Evolutionary conservation across 2,797 vertebrate species (phyloP).

Genomic region (Limosa lapponica): DNA sequence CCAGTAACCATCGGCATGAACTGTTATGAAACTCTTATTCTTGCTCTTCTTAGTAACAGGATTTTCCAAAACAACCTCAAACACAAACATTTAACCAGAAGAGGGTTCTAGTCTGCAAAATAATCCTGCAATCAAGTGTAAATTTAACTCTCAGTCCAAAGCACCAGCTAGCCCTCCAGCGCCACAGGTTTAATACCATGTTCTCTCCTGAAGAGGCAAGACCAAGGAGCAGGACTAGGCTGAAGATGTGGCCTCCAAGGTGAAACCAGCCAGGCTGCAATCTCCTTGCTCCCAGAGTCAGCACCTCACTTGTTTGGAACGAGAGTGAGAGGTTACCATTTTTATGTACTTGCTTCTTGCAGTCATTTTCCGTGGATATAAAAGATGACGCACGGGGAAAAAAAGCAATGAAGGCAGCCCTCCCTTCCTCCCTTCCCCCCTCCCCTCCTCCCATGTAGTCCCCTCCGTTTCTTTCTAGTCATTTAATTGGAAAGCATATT

Average conservation of each 20-base stretch:
- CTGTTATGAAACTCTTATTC: not conserved
- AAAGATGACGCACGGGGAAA: not conserved
- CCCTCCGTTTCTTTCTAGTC: not conserved
- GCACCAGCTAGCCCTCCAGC: not conserved
- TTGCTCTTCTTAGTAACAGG: not conserved
- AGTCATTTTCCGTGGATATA: not conserved
- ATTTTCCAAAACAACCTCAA: conserved; percentile 10
- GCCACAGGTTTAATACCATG: not conserved
- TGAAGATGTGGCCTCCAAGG: not conserved
- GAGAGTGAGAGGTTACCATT: not conserved
- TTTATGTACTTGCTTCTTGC: not conserved
- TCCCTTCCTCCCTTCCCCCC: not conserved
- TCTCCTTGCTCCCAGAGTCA: not conserved
- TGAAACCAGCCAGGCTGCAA: not conserved
- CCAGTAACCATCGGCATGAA: not conserved
- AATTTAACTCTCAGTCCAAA: not conserved
- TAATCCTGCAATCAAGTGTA: not conserved
- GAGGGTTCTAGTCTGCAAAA: not conserved
- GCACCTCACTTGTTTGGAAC: not conserved
- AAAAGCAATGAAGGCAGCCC: not conserved
- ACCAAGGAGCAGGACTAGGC: not conserved
- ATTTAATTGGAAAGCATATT: conserved; percentile 45
- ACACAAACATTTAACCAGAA: not conserved
- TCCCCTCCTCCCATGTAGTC: not conserved
- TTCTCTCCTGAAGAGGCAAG: not conserved